Evolutionary conservation across 2,888 invertebrate genomes (phyloP).

Genomic region (Bibio marci): DNA sequence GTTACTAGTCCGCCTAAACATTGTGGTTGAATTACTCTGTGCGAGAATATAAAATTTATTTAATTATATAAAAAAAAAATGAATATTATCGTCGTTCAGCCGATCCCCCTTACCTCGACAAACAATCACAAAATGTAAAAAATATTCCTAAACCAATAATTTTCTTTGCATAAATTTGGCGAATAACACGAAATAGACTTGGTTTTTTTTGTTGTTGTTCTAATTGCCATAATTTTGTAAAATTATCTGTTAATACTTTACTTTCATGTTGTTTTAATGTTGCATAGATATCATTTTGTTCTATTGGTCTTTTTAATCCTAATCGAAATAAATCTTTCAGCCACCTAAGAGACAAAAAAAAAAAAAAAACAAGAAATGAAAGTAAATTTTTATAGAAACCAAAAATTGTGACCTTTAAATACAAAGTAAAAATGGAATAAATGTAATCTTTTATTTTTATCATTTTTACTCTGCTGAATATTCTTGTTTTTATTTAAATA

Average conservation of each 20-base stretch:
- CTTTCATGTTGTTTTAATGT: constrained; percentile 34
- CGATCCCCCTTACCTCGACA: constrained; percentile 4
- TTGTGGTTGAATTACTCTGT: constrained; percentile 41
- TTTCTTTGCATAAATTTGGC: constrained; percentile 1
- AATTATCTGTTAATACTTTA: constrained; percentile 29
- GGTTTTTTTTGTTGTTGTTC: constrained; percentile 26
- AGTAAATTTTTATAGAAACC: no score
- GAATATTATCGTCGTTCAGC: no score
- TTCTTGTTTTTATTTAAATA: no score
- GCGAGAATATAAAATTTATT: no score
- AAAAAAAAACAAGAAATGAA: no score
- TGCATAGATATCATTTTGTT: constrained; percentile 37
- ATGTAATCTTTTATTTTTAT: no score
- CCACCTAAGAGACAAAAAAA: constrained; percentile 20
- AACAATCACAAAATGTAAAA: background rate
- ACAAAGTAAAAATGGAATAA: no score
- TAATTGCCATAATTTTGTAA: constrained; percentile 28
- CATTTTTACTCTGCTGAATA: no score
- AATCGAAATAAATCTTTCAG: constrained; percentile 32
- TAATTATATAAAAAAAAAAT: background rate
- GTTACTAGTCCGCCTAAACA: constrained; percentile 40
- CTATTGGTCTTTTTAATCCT: constrained; percentile 32
- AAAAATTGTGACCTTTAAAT: no score
- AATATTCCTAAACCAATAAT: constrained; percentile 1
- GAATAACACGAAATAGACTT: constrained; percentile 23